Conservation (phyloP, 1,140 invertebrate species). For the Drosophila cardini region DNA sequence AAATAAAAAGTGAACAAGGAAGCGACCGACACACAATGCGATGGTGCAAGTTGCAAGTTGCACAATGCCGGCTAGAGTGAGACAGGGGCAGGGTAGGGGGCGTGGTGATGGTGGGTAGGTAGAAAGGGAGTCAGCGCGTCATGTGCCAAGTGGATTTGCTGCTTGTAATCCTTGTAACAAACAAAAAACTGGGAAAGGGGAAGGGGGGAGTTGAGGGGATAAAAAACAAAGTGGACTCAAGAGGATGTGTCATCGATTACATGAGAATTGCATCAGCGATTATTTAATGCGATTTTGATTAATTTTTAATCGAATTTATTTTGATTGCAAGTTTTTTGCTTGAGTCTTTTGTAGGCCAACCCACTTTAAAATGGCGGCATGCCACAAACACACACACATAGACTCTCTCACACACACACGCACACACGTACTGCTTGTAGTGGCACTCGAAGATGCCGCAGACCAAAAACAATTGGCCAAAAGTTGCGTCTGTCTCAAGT, state of each 20-base stretch:
- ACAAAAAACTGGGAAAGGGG: too few species aligned
- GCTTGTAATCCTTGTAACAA: constrained; percentile 67
- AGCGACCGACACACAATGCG: constrained; percentile 15
- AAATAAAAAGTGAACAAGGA: constrained; percentile 9
- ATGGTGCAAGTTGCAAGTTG: constrained; percentile 7
- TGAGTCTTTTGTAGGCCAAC: constrained; percentile 53
- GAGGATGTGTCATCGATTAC: constrained; percentile 34
- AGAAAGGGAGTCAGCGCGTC: constrained; percentile 43
- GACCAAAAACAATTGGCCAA: constrained; percentile 36
- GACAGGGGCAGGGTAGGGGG: background rate
- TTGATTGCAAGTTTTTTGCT: constrained; percentile 42
- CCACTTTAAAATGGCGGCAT: background rate
- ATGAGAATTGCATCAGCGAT: constrained; percentile 63
- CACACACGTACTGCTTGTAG: background rate
- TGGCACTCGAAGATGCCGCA: constrained; percentile 32
- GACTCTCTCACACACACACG: too few species aligned
- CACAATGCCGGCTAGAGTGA: background rate
- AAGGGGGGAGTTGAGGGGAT: too few species aligned
- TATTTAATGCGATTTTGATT: constrained; percentile 59
- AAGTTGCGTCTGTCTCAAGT: constrained; percentile 54
- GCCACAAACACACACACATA: too few species aligned
- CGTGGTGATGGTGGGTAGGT: background rate
- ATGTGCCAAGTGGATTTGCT: constrained; percentile 74
- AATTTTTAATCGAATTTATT: constrained; percentile 38
- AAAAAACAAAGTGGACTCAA: constrained; percentile 5